These are phyloP conservation scores for Rhynchomys soricoides DNA, from an alignment of 2,113 vertebrate species.

Conservation along the genomic window DNA sequence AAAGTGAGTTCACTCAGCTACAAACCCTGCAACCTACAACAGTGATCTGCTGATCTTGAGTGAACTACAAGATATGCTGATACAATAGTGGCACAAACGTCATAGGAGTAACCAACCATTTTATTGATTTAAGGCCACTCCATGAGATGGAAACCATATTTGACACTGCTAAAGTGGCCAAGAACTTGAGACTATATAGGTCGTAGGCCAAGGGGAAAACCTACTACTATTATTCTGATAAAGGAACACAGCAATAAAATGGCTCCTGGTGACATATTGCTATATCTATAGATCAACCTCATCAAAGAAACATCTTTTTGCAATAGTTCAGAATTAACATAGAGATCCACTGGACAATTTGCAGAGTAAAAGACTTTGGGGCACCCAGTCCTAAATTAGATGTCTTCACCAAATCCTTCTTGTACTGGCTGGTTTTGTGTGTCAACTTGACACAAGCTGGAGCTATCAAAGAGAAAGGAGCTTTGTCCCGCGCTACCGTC, in stretches of 20 bases:
- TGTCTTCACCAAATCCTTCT: not conserved
- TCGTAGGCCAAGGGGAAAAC: not conserved
- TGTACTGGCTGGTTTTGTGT: too few relatives aligned
- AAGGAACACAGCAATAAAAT: not conserved
- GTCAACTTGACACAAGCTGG: too few relatives aligned
- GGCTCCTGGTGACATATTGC: not conserved
- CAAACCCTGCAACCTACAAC: not conserved
- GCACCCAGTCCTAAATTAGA: not conserved
- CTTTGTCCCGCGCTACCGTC: too few relatives aligned
- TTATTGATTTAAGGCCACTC: not conserved
- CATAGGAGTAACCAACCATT: not conserved
- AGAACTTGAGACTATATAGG: not conserved
- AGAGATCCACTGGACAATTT: not conserved
- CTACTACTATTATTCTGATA: not conserved
- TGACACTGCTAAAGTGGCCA: not conserved
- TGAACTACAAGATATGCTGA: not conserved
- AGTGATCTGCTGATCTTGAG: too few relatives aligned
- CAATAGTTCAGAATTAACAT: not conserved
- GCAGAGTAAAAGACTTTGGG: not conserved
- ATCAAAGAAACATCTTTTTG: not conserved
- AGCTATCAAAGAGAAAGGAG: too few relatives aligned
- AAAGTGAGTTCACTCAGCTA: not conserved
- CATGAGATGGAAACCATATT: not conserved
- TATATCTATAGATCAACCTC: not conserved
- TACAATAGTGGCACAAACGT: not conserved